A percentile compares a stretch with the other conserved stretches of the same genome.
Evolutionary conservation across 2,113 vertebrate species (phyloP).

Genomic region (Ctenodactylus gundi): DNA sequence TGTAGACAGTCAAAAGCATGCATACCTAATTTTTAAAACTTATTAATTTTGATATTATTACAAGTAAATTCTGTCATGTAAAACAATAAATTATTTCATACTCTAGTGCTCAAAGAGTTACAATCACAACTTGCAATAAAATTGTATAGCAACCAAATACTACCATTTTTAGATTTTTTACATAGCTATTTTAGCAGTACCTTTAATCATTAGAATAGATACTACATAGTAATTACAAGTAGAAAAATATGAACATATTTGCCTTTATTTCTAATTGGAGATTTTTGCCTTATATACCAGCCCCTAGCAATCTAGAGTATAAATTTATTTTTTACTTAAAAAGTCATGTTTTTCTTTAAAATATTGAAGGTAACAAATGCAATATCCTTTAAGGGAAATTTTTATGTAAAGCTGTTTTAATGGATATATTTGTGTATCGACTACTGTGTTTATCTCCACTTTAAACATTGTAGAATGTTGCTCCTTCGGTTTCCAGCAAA

Average conservation of each 20-base stretch:
- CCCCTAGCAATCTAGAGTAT: not conserved
- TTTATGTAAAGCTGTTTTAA: slow-evolving; percentile 68
- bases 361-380: slow-evolving; percentile 43
- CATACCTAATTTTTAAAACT: slow-evolving; percentile 42
- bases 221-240: slow-evolving; percentile 37
- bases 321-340: slow-evolving; percentile 61
- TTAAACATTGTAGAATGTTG: slow-evolving; percentile 32
- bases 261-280: slow-evolving; percentile 54
- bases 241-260: not conserved
- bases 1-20: slow-evolving; percentile 48
- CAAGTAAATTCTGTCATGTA: slow-evolving; percentile 70
- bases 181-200: slow-evolving; percentile 28
- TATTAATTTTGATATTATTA: slow-evolving; percentile 58
- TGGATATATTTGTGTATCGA: slow-evolving; percentile 64
- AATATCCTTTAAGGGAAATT: not conserved
- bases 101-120: slow-evolving; percentile 68
- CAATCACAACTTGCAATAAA: slow-evolving; percentile 64
- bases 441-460: slow-evolving; percentile 18
- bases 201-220: slow-evolving; percentile 6
- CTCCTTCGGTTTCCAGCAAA: not conserved
- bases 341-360: slow-evolving; percentile 43
- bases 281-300: not conserved
- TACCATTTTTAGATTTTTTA: slow-evolving; percentile 65
- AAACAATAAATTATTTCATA: slow-evolving; percentile 64
- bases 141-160: slow-evolving; percentile 65